A percentile compares a stretch with the other conserved stretches of the same genome.
Evolutionary conservation across 2,113 vertebrate species (phyloP).

Genomic region (Scophthalmus maximus): DNA sequence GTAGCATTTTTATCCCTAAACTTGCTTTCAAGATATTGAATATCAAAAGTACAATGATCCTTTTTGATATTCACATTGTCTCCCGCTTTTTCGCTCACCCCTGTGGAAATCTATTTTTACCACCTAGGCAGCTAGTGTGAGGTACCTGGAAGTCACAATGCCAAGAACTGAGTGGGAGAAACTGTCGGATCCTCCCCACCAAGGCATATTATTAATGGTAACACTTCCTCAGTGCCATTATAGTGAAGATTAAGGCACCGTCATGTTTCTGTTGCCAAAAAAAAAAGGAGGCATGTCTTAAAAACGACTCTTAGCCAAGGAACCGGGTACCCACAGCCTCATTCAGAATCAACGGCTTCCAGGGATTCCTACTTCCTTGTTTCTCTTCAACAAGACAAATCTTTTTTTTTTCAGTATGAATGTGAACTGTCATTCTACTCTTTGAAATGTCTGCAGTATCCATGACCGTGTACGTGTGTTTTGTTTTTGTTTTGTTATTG

Average conservation of each 20-base stretch:
- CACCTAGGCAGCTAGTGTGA: constrained; percentile 80
- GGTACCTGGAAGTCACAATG: constrained; percentile 75
- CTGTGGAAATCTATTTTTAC: constrained; percentile 74
- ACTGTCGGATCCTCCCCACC: constrained; percentile 65
- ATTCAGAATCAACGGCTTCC: constrained; percentile 73
- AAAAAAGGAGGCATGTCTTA: constrained; percentile 58
- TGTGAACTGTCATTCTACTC: constrained; percentile 58
- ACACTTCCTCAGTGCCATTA: constrained; percentile 64
- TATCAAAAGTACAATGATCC: constrained; percentile 56
- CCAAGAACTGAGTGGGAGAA: constrained; percentile 73
- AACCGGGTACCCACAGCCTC: constrained; percentile 70
- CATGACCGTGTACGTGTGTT: constrained; percentile 21
- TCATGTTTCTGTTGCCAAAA: constrained; percentile 67
- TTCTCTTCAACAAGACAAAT: constrained; percentile 50
- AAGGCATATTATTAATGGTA: constrained; percentile 61
- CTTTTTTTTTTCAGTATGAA: constrained; percentile 61
- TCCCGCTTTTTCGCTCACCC: constrained; percentile 61
- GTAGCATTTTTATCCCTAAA: constrained; percentile 81
- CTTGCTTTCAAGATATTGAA: constrained; percentile 66
- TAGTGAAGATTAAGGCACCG: constrained; percentile 52
- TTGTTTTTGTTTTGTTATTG: constrained; percentile 16
- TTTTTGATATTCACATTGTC: constrained; percentile 70
- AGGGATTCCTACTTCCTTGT: constrained; percentile 69
- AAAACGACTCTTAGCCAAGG: constrained; percentile 75
- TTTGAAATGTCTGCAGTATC: constrained; percentile 57